Percentiles rank a stretch among this genome's conserved stretches.
Evolutionary conservation across 2,113 vertebrate genomes (phyloP).

Genomic region (Hyperopisus bebe): DNA sequence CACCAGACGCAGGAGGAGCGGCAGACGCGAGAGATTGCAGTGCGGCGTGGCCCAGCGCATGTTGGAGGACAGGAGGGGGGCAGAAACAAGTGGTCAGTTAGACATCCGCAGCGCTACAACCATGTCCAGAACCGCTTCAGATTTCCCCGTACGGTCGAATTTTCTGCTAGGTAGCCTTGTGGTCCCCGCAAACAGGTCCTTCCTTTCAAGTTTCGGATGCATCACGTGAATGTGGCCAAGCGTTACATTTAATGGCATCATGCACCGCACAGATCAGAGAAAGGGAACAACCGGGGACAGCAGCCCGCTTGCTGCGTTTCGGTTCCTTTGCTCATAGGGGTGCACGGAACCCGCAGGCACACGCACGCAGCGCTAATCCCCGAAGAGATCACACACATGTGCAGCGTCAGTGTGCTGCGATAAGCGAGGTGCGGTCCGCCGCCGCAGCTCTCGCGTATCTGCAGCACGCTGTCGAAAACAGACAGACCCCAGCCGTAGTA

Average conservation of each 20-base stretch:
- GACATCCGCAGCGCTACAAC: background rate
- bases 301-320: background rate
- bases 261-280: background rate
- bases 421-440: background rate
- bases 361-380: background rate
- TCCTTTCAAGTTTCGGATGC: background rate
- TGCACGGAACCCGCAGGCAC: background rate
- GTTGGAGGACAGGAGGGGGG: background rate
- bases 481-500: background rate
- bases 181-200: background rate
- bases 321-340: background rate
- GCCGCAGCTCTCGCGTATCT: background rate
- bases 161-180: background rate
- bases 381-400: background rate
- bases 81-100: slow-evolving; percentile 5
- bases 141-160: background rate
- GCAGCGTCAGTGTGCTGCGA: background rate
- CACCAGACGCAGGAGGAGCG: background rate
- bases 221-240: background rate
- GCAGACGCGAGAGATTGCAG: background rate
- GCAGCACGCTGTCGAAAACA: background rate
- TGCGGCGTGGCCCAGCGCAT: background rate
- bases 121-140: background rate
- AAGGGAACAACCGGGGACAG: background rate
- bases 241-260: background rate